Evolutionary conservation across 2,888 invertebrate species (phyloP).

Genomic region (Phlogophora meticulosa): DNA sequence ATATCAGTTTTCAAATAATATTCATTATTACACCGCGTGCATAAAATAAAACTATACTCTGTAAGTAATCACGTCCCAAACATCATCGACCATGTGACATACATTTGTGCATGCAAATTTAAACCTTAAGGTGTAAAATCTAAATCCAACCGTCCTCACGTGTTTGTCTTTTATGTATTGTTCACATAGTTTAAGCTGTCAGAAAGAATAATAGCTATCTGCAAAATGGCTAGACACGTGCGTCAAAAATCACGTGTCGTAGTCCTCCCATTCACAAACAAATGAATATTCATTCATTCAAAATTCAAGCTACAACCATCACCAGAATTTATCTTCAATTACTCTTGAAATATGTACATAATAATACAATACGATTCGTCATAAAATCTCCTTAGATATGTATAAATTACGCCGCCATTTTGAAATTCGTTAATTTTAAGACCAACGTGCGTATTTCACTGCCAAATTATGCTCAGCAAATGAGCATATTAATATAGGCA

Average conservation of each 20-base stretch:
- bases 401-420: constrained; percentile 47
- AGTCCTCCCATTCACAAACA: not conserved
- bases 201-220: constrained; percentile 8
- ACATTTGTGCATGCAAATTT: too few species aligned
- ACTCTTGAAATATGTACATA: constrained; percentile 34
- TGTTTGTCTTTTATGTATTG: constrained; percentile 2
- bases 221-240: constrained; percentile 13
- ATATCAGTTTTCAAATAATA: too few species aligned
- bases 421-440: constrained; percentile 54
- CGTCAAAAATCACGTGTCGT: constrained; percentile 10
- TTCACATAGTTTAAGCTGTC: constrained; percentile 8
- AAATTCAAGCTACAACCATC: not conserved
- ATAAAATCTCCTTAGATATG: constrained; percentile 23
- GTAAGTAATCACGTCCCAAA: too few species aligned
- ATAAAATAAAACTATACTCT: too few species aligned
- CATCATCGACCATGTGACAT: too few species aligned
- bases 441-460: constrained; percentile 37
- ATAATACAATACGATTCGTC: constrained; percentile 17
- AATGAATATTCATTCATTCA: constrained; percentile 21
- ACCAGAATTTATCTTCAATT: constrained; percentile 20
- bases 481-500: constrained; percentile 52
- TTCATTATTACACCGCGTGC: too few species aligned
- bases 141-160: not conserved
- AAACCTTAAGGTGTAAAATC: too few species aligned
- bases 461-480: constrained; percentile 56